Evolutionary conservation across 2,888 invertebrate genomes (phyloP), one percentile per base, ranked within the genome.

Genomic region (Choreutis nemorana): DNA sequence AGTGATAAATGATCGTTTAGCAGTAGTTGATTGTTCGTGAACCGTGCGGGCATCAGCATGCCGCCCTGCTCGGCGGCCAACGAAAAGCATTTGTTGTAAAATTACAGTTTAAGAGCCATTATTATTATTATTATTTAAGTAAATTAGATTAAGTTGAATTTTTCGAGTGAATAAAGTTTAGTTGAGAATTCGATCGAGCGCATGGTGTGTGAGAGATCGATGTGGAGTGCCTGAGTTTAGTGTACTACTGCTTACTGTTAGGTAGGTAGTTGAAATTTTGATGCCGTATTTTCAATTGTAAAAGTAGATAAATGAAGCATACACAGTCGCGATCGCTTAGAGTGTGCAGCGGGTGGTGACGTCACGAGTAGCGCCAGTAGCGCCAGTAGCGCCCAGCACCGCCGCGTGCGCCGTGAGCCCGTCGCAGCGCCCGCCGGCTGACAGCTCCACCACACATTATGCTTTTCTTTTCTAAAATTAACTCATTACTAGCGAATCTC

Each of bases 181-280:
- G 71, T 77, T 72, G 59, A 56, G 48, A 61, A 68, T 71, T 67
- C 66, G 72, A 67, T 67, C 68, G 73, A 56, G 59, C 73, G 78
- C 60, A 64, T 77, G 75, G 62, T 62, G 73, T 62, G 53, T 72
- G 73, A 60, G 71, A 73, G 71, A 63, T 73, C 63, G 65, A 66
- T 70, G 72, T 70, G 67, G 75, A 68, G 73, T 77, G 77, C 70
- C 72, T 73, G 78, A 60, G 65, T 64, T 62, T 72, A 73, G 73
- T 61, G 65, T 70, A 75, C 73, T 72, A 70, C 77, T 65, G 78
- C 78, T 78, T 77, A 78, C 73, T 73, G 73, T 77, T 78, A 77
- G 78, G 78, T 78, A 77, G 77, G 77, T 77, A 75, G 75, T 75
- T 75, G 71, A 65, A 72, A 73, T 77, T 75, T 73, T 66, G 70